Evolutionary conservation across 37 sponge, comb jelly and placozoan genomes (phyloP), one percentile per base, ranked within the genome.

Genomic region (Corticium candelabrum): DNA sequence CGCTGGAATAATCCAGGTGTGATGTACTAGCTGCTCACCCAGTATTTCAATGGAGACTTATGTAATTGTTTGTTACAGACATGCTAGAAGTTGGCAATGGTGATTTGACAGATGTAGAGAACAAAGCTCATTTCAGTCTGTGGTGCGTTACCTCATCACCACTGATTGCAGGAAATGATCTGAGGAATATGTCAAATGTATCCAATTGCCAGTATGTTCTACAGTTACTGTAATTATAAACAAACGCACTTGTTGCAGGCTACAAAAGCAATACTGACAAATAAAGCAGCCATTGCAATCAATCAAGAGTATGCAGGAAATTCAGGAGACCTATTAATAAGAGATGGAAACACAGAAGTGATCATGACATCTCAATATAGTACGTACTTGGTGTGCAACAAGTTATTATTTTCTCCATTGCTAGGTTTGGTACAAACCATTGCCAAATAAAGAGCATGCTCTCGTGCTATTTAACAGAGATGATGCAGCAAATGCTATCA

Each of bases 121-220:
- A 4, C 29, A 15, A 7, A 15, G 33, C 73, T 7, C 73, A 70
- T 34, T 70, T 70, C 73, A 70, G 73, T 70, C 73, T 70, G 35
- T 70, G 73, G 73, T 70, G 73, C 31, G 36, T 70, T 5, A 70
- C 73, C 5, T 70, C 73, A 29, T 29, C 73, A 7, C 73, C 73
- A 32, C 73, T 70, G 5, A 70, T 70, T 5, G 73, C 73, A 7
- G 73, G 73, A 29, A 70, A 70, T 15, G 73, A 70, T 32, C 33
- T 70, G 21, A 29, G 29, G 5, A 70, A 15, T 15, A 70, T 70
- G 73, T 27, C 62, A 50, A 50, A 50, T 11, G 62, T 50, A 21
- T 11, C n/a, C n/a, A n/a, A n/a, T n/a, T n/a, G n/a, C n/a, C n/a
- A n/a, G n/a, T n/a, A n/a, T n/a, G n/a, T n/a, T n/a, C n/a, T n/a